Evolutionary conservation across 35 echinoderm and acorn worm genomes (phyloP), one percentile per base, ranked within the genome.

Genomic region (Diadema setosum): DNA sequence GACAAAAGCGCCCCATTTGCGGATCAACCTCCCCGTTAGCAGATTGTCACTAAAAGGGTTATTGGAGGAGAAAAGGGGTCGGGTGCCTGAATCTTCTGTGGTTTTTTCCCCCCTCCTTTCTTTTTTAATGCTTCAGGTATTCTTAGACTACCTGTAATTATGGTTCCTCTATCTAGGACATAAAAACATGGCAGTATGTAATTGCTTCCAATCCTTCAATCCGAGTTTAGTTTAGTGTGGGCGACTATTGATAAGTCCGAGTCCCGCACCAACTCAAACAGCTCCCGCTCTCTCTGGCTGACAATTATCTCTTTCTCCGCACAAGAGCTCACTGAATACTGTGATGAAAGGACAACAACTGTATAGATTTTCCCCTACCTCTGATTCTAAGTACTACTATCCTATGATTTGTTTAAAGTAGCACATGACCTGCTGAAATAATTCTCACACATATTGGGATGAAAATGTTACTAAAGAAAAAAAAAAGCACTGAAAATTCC

Each of bases 131-230:
- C 37, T 78, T 78, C 44, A 9, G 49, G 25, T 41, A 78, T 78
- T 78, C 73, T 78, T 78, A 41, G 73, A 21, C 40, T 78, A 78
- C 73, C 73, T 78, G 73, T 78, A 78, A 78, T 78, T 78, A 78
- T 41, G 73, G 35, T 21, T 25, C 44, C 73, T 41, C 39, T 78
- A 44, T 23, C 15, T n/a, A 78, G 40, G 73, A 78, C 35, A 78
- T 26, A 78, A 44, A 78, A 34, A 78, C 20, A 36, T 4, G 37
- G 63, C 73, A 41, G 34, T 78, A 78, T 78, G 40, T 78, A 78
- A 78, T 78, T 78, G 73, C 73, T 42, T 36, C 25, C 35, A 78
- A 78, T 78, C 73, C 37, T 26, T 8, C 27, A 67, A 67, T 67
- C 21, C 63, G 63, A 33, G 27, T 67, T 67, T 67, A 34, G 27